A percentile compares a stretch with the other conserved stretches of the same genome.
Conservation (phyloP, 2,113 vertebrate genomes). For the Apodemus sylvaticus region DNA sequence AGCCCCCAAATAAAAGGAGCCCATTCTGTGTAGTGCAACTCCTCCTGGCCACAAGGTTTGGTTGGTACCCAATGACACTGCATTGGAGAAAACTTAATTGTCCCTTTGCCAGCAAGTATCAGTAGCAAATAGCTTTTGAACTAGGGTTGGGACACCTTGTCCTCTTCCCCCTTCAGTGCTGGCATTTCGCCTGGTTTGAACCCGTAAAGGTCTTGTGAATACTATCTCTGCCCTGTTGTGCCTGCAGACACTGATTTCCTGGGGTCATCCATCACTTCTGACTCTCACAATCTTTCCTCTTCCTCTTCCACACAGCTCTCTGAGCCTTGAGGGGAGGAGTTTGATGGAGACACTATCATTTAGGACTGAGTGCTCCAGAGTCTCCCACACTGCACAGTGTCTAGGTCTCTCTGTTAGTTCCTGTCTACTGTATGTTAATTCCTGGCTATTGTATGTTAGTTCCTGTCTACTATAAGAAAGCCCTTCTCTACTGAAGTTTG, state of each 20-base stretch:
- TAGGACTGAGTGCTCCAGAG: neutral
- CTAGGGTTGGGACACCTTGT: neutral
- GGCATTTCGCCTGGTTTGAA: neutral
- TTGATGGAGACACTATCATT: neutral
- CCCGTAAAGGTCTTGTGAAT: neutral
- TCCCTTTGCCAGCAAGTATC: neutral
- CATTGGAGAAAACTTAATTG: neutral
- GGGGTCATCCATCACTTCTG: neutral
- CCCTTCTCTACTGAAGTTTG: neutral
- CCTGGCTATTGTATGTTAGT: neutral
- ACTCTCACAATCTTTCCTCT: neutral
- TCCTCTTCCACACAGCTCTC: neutral
- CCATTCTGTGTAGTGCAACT: neutral
- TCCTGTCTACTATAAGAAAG: neutral
- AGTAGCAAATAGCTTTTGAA: neutral
- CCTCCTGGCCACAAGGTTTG: neutral
- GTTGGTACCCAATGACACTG: neutral
- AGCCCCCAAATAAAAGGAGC: neutral
- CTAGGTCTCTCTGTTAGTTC: neutral
- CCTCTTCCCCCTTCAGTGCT: neutral
- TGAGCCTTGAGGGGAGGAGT: neutral
- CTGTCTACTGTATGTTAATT: neutral
- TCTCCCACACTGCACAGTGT: neutral
- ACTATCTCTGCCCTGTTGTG: neutral
- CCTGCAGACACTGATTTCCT: neutral